Percentiles rank a stretch among this genome's conserved stretches.
These are phyloP conservation scores for Heliornis fulica DNA, from an alignment of 2,113 vertebrate genomes.

Conservation along the genomic window DNA sequence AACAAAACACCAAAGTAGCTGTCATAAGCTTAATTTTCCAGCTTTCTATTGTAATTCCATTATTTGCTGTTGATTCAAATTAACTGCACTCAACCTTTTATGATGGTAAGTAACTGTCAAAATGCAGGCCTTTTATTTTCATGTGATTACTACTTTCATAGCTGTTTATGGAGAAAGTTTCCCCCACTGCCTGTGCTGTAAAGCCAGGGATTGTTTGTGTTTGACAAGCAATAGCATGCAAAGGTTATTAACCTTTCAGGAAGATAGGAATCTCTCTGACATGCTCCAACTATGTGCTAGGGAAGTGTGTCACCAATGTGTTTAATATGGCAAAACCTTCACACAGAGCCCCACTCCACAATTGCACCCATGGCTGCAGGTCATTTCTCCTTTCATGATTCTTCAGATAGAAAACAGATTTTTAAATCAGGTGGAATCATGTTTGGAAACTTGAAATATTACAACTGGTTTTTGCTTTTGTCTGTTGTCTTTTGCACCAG, in stretches of 20 bases:
- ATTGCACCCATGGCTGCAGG: background rate
- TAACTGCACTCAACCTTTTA: background rate
- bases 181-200: background rate
- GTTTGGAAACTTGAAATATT: background rate
- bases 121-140: background rate
- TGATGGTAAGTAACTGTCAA: background rate
- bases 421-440: background rate
- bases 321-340: background rate
- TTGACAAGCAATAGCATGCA: background rate
- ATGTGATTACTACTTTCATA: background rate
- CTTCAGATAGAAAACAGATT: background rate
- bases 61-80: background rate
- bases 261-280: background rate
- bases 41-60: background rate
- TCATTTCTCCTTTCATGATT: background rate
- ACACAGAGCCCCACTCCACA: background rate
- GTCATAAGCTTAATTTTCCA: background rate
- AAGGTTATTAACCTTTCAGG: background rate
- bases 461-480: background rate
- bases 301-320: background rate
- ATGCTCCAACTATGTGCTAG: background rate
- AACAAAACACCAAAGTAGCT: background rate
- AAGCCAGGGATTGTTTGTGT: background rate
- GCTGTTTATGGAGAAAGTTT: background rate
- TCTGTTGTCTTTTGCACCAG: background rate